phyloP scores from a whole-genome alignment of 2,113 vertebrate genomes.

The Rhinogobius similis region DNA sequence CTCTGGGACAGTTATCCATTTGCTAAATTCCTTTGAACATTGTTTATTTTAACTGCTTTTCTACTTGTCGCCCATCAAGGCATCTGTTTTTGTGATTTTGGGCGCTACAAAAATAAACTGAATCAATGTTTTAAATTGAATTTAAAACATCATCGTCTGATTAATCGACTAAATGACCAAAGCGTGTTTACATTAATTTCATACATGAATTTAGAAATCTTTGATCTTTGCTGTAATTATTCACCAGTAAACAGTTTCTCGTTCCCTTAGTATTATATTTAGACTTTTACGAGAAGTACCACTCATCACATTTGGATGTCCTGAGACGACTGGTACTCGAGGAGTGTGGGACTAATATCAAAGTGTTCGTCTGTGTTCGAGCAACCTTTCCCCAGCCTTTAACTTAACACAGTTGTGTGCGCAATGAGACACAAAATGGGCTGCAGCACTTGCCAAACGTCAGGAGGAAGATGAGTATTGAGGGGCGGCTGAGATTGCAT shows the following conservation, averaged over 20 bases:
- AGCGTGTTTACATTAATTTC: too few relatives aligned
- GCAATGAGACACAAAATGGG: conserved; percentile 9
- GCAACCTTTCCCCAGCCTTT: conserved; percentile 16
- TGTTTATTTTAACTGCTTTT: too few relatives aligned
- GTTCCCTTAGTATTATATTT: neutral
- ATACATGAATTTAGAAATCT: too few relatives aligned
- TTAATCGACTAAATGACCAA: too few relatives aligned
- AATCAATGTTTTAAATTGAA: too few relatives aligned
- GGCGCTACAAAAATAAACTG: too few relatives aligned
- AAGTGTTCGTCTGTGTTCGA: neutral
- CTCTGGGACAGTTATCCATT: too few relatives aligned
- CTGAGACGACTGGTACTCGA: neutral
- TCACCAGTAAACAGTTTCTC: neutral
- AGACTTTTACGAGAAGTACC: neutral
- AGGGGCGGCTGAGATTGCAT: conserved; percentile 42
- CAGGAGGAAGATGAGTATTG: conserved; percentile 25
- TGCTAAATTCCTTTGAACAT: too few relatives aligned
- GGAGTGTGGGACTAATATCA: conserved; percentile 9
- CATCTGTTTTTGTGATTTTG: too few relatives aligned
- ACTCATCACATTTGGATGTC: conserved; percentile 11
- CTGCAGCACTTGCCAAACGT: conserved; percentile 48
- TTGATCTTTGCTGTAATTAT: neutral
- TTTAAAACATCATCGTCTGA: too few relatives aligned
- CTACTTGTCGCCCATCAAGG: too few relatives aligned
- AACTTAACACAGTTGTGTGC: conserved; percentile 6